These are phyloP conservation scores for Palythoa caribaeorum DNA, from an alignment of 92 coral and sea anemone species.

Conservation along the genomic window DNA sequence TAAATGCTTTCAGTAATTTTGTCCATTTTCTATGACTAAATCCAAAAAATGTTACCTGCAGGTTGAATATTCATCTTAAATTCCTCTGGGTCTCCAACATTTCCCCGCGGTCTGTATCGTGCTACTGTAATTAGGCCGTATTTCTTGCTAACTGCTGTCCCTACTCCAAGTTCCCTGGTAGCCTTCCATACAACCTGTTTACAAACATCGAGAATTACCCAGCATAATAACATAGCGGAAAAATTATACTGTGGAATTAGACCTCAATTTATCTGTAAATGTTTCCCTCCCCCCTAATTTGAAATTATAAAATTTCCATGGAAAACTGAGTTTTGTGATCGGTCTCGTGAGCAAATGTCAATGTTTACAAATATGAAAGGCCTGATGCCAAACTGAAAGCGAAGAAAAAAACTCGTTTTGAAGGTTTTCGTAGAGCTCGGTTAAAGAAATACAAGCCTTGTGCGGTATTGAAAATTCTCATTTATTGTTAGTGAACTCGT, in stretches of 20 bases:
- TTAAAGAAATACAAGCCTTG: too few species aligned
- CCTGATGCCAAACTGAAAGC: too few species aligned
- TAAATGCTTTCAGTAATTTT: neutral
- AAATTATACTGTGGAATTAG: too few species aligned
- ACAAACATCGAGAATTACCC: neutral
- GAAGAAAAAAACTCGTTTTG: too few species aligned
- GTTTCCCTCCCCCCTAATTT: too few species aligned
- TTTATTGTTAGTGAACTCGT: too few species aligned
- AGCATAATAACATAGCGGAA: neutral
- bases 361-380: too few species aligned
- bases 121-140: slow-evolving; percentile 88
- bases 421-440: too few species aligned
- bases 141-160: slow-evolving; percentile 80
- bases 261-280: too few species aligned
- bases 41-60: neutral
- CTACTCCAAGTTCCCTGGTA: slow-evolving; percentile 86
- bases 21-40: neutral
- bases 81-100: slow-evolving; percentile 62
- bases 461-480: too few species aligned
- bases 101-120: slow-evolving; percentile 85
- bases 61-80: slow-evolving; percentile 71
- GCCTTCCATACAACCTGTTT: slow-evolving; percentile 90
- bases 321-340: too few species aligned
- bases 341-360: neutral
- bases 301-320: too few species aligned